phyloP scores from a whole-genome alignment of 2,797 vertebrate species.

The Helostoma temminkii region DNA sequence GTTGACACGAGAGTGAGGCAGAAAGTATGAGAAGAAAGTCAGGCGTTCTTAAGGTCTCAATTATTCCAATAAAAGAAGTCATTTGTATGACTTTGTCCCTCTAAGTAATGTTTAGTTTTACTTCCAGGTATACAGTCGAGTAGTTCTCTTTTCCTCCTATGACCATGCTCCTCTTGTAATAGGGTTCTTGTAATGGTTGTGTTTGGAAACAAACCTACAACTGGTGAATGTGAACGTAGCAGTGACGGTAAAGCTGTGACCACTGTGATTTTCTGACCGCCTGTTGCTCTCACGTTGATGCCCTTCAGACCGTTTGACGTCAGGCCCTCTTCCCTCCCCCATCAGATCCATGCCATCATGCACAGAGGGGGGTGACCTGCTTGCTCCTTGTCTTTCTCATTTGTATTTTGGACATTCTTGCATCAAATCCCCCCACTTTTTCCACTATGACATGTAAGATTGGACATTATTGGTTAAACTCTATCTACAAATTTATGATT shows the following conservation, averaged over 20 bases:
- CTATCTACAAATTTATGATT: neutral
- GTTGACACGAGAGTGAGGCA: neutral
- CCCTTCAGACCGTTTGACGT: slow-evolving; percentile 65
- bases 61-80: too few species aligned
- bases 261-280: slow-evolving; percentile 66
- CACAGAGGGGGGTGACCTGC: slow-evolving; percentile 39
- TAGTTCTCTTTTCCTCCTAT: slow-evolving; percentile 9
- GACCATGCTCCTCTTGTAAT: neutral
- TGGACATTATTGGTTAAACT: slow-evolving; percentile 1
- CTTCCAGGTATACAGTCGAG: too few species aligned
- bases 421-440: neutral
- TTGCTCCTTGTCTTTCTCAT: slow-evolving; percentile 1
- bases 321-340: slow-evolving; percentile 42
- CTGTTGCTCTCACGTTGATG: slow-evolving; percentile 61
- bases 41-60: too few species aligned
- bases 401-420: neutral
- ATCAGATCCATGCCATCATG: slow-evolving; percentile 18
- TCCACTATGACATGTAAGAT: neutral
- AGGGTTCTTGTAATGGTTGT: too few species aligned
- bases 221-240: slow-evolving; percentile 9
- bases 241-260: slow-evolving; percentile 10
- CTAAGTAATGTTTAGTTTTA: too few species aligned
- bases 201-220: too few species aligned
- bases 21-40: neutral
- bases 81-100: too few species aligned